Evolutionary conservation across 2,113 vertebrate genomes (phyloP).

Genomic region (Sterna hirundo): DNA sequence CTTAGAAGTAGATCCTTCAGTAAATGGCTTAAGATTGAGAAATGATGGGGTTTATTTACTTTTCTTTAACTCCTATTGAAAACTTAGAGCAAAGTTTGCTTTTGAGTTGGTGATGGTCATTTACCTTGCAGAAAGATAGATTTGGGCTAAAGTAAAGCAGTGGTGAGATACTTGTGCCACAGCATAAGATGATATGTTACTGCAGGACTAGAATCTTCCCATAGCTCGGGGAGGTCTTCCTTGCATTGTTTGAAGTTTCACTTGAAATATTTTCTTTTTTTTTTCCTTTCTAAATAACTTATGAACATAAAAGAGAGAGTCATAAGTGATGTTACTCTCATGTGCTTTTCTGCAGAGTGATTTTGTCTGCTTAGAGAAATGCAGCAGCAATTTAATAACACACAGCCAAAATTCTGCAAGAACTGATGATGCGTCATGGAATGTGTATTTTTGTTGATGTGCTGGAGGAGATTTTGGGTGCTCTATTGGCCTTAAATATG

Average conservation of each 20-base stretch:
- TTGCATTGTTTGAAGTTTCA: not conserved
- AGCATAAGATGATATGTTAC: not conserved
- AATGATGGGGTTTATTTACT: not conserved
- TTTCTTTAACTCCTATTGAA: not conserved
- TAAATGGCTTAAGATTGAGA: not conserved
- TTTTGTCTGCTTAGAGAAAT: not conserved
- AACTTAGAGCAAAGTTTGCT: not conserved
- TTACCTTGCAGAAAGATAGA: not conserved
- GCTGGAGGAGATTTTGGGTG: not conserved
- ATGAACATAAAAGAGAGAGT: not conserved
- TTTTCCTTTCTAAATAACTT: not conserved
- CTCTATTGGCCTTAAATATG: not conserved
- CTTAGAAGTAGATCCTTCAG: not conserved
- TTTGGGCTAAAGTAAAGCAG: not conserved
- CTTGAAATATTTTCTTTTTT: not conserved
- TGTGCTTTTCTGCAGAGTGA: not conserved
- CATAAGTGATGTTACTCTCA: not conserved
- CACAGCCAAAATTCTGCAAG: not conserved
- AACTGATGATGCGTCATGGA: not conserved
- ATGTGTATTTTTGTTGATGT: not conserved
- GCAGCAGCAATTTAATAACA: not conserved
- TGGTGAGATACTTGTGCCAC: not conserved
- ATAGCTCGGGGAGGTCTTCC: fast-evolving
- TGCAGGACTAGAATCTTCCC: not conserved
- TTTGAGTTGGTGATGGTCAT: not conserved